phyloP scores from a whole-genome alignment of 30 jellyfish, hydroid and myxozoan species.

The Kudoa iwatai region DNA sequence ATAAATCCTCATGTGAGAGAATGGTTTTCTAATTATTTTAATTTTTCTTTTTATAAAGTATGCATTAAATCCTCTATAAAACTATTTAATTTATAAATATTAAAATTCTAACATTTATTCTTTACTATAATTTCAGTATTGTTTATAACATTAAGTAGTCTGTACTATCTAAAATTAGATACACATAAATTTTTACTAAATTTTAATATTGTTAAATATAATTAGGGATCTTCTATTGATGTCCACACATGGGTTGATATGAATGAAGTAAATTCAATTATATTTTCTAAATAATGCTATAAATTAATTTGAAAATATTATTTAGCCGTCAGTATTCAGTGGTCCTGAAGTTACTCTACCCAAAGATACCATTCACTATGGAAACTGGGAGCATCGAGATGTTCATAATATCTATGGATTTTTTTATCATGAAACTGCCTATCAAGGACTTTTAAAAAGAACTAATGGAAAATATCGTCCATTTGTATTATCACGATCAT shows the following conservation, averaged over 20 bases:
- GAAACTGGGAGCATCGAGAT: slow-evolving; percentile 89
- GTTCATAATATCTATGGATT: slow-evolving; percentile 56
- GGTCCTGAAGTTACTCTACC: slow-evolving; percentile 97
- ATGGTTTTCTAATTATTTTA: slow-evolving; percentile 67
- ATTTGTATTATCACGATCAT: slow-evolving; percentile 61
- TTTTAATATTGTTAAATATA: background rate
- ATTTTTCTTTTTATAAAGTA: slow-evolving; percentile 31
- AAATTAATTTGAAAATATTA: background rate
- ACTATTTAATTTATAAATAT: no score
- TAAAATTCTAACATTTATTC: no score
- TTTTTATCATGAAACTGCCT: slow-evolving; percentile 22
- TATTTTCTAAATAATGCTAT: background rate
- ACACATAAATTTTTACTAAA: no score
- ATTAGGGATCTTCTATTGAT: slow-evolving; percentile 54
- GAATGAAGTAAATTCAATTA: slow-evolving; percentile 22
- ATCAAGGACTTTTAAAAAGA: slow-evolving; percentile 33
- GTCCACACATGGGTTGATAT: slow-evolving; percentile 77
- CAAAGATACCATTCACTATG: slow-evolving; percentile 59
- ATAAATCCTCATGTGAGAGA: slow-evolving; percentile 47
- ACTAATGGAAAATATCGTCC: slow-evolving; percentile 64
- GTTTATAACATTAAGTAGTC: no score
- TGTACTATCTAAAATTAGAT: no score
- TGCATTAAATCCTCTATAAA: background rate
- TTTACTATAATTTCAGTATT: no score
- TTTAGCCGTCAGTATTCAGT: slow-evolving; percentile 68